A percentile compares a stretch with the other conserved stretches of the same genome.
Evolutionary conservation across 1,140 invertebrate species (phyloP).

Genomic region (Trichogramma pretiosum): DNA sequence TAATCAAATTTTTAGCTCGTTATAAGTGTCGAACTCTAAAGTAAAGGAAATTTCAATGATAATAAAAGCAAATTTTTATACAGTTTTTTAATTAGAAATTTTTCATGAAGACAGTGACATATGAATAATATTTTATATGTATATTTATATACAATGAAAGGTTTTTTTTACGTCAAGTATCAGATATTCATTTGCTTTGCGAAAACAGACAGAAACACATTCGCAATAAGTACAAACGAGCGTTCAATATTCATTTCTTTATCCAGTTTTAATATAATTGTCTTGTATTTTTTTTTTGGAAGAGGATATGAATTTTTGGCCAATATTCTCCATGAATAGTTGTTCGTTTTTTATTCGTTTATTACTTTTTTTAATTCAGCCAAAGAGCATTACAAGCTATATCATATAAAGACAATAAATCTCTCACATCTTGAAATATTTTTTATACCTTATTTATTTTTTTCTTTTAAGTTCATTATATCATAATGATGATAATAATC

Average conservation of each 20-base stretch:
- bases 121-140: conserved; percentile 41
- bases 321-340: conserved; percentile 1
- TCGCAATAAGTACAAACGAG: conserved; percentile 11
- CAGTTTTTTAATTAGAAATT: conserved; percentile 45
- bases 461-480: conserved; percentile 41
- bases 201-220: conserved; percentile 12
- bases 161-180: conserved; percentile 35
- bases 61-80: too few species aligned
- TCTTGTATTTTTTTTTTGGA: conserved; percentile 1
- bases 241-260: conserved; percentile 2
- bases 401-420: conserved; percentile 39
- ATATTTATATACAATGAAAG: conserved; percentile 33
- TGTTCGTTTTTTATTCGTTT: conserved; percentile 3
- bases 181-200: conserved; percentile 17
- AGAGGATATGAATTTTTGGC: conserved; percentile 13
- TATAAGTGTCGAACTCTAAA: too few species aligned
- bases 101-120: conserved; percentile 42
- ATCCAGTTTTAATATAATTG: too few species aligned
- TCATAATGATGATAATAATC: too few species aligned
- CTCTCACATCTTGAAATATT: conserved; percentile 40
- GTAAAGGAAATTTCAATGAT: conserved; percentile 1
- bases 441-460: conserved; percentile 42
- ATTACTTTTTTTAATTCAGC: conserved; percentile 24
- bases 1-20: too few species aligned
- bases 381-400: conserved; percentile 26